Percentiles rank a stretch among this genome's conserved stretches.
Conservation (phyloP, 1,140 invertebrate species). For the Heterodera schachtii region DNA sequence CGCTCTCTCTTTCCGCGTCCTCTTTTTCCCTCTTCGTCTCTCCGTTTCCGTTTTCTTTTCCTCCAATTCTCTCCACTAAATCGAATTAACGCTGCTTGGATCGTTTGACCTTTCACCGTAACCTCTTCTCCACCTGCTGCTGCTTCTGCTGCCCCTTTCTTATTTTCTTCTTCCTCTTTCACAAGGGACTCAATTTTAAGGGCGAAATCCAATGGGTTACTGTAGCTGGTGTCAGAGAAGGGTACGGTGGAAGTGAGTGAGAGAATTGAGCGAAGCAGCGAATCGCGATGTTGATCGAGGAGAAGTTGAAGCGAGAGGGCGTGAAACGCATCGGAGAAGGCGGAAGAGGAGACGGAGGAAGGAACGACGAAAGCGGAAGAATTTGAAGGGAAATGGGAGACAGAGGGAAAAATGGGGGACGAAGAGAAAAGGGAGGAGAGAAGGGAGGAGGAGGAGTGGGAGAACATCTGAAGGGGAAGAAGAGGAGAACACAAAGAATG, state of each 20-base stretch:
- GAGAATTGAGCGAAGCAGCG: conserved; percentile 4
- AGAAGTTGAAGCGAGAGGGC: conserved; percentile 14
- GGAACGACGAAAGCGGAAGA: neutral
- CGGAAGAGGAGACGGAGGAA: neutral
- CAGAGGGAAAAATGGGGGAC: conserved; percentile 1
- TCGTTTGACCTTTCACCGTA: neutral
- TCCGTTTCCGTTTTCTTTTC: neutral
- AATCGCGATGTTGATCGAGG: conserved; percentile 13
- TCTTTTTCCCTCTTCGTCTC: neutral
- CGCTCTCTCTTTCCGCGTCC: conserved; percentile 1
- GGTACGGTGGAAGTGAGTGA: neutral
- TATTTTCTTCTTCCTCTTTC: neutral
- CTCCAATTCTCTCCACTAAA: neutral
- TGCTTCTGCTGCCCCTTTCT: neutral
- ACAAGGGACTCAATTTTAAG: neutral
- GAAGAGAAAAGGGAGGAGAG: neutral
- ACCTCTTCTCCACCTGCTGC: no score
- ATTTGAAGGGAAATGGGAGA: conserved; percentile 1
- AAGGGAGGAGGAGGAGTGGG: neutral
- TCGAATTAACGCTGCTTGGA: neutral
- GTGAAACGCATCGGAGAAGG: neutral
- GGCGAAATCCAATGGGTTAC: neutral
- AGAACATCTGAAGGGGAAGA: no score
- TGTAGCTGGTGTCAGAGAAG: neutral
- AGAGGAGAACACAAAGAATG: no score